Base-by-base conservation (phyloP, 2,113 vertebrate genomes). In the Psettodes erumei region DNA sequence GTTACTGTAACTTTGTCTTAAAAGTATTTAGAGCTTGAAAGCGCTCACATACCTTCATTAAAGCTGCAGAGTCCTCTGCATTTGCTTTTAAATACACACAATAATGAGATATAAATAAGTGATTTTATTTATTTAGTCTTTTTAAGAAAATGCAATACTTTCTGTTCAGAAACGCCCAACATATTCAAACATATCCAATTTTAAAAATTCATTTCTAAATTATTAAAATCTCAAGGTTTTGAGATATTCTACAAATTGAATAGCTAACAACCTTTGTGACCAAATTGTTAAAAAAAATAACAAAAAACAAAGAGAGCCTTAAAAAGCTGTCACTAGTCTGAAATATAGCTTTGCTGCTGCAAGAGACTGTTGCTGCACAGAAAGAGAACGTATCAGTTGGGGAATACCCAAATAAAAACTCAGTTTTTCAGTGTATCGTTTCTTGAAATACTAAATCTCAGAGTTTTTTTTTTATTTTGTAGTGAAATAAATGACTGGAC, bases 401-500 rank as follows among this genome's bases (percentile, higher is more conserved):
- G 33, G 18, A 58, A 75, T 21, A 43, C 2, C 23, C 55, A 37
- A 40, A 45, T 43, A 15, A 70, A 23, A 81, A 2, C 18, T 19
- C 2, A 6, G 3, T 25, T 16, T 15, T 61, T 8, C 2, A n/a
- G 16, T 23, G 2, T 38, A 51, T 45, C 18, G 12, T 37, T 38
- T 62, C 40, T 28, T 54, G 0, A 53, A 78, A 43, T 27, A 25
- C 30, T 18, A 19, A 63, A 56, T 43, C 6, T 45, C 35, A 15
- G 15, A 21, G 42, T 43, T 53, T 81, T 76, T 61, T n/a, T n/a
- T n/a, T n/a, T 10, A 55, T 45, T 66, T 62, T 55, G 27, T 56
- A 69, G 58, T 51, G 51, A 13, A 0, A 62, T 12, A 45, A 78
- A 60, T 77, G 18, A 72, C 30, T 42, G 27, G 60, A 27, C 61